phyloP scores from a whole-genome alignment of 92 coral and sea anemone species.

The Porites divaricata region DNA sequence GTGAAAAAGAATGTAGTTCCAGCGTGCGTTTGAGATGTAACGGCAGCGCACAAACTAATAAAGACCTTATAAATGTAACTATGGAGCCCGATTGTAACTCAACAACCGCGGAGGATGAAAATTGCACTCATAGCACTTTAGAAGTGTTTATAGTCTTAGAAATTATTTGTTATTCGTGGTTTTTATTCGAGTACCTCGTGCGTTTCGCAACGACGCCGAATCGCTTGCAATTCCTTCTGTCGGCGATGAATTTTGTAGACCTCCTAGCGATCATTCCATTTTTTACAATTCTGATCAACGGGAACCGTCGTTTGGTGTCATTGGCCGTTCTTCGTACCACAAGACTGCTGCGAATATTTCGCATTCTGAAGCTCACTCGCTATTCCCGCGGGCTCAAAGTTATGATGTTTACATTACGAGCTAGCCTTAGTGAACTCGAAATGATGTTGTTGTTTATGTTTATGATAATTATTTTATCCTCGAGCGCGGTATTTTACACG shows the following conservation, averaged over 20 bases:
- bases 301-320: slow-evolving; percentile 73
- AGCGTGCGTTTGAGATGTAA: slow-evolving; percentile 21
- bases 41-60: slow-evolving; percentile 16
- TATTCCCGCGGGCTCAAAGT: slow-evolving; percentile 97
- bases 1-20: slow-evolving; percentile 42
- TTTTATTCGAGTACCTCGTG: slow-evolving; percentile 83
- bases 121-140: slow-evolving; percentile 35
- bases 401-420: slow-evolving; percentile 85
- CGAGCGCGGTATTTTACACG: slow-evolving; percentile 87
- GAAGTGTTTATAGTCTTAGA: slow-evolving; percentile 75
- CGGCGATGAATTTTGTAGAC: slow-evolving; percentile 86
- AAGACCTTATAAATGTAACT: slow-evolving; percentile 5
- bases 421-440: slow-evolving; percentile 89
- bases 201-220: slow-evolving; percentile 91
- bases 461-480: slow-evolving; percentile 81
- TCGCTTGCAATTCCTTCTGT: slow-evolving; percentile 74
- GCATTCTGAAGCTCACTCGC: slow-evolving; percentile 89
- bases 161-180: slow-evolving; percentile 85
- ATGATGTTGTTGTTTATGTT: slow-evolving; percentile 87
- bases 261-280: slow-evolving; percentile 92
- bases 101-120: neutral
- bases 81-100: neutral
- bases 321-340: slow-evolving; percentile 79
- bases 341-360: slow-evolving; percentile 82
- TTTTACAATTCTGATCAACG: slow-evolving; percentile 74